Percentiles rank a stretch among this genome's conserved stretches.
These are phyloP conservation scores for Pachypeltis micranthus DNA, from an alignment of 1,140 invertebrate species.

Conservation along the genomic window DNA sequence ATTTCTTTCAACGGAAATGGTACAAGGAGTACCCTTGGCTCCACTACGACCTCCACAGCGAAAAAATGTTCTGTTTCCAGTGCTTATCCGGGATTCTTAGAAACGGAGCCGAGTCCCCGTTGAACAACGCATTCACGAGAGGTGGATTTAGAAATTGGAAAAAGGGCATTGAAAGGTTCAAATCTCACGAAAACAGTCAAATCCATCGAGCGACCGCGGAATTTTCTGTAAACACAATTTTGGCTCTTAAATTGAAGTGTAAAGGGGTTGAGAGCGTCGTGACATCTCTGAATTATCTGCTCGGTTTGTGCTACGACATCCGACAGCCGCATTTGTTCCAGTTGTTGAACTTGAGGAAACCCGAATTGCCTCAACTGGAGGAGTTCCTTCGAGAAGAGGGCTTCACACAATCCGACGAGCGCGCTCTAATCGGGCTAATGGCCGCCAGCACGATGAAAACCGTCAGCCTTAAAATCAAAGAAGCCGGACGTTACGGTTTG, in stretches of 20 bases:
- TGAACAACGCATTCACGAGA: not conserved
- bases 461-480: constrained; percentile 1
- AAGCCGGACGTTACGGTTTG: not conserved
- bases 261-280: not conserved
- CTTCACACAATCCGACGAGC: not conserved
- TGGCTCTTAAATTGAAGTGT: not conserved
- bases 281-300: not conserved
- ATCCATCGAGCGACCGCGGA: not conserved
- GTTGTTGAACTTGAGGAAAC: not conserved
- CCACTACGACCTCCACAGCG: not conserved
- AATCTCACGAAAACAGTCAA: constrained; percentile 5
- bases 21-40: constrained; percentile 7
- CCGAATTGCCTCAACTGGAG: not conserved
- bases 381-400: not conserved
- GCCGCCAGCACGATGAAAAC: not conserved
- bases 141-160: constrained; percentile 1
- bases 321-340: not conserved
- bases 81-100: not conserved
- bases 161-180: constrained; percentile 6
- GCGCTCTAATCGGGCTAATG: not conserved
- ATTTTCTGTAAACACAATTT: not conserved
- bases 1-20: not conserved
- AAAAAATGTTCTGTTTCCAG: not conserved
- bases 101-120: not conserved
- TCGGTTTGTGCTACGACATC: not conserved